Conservation (phyloP, 2,888 invertebrate genomes). For the Conus canariensis region DNA sequence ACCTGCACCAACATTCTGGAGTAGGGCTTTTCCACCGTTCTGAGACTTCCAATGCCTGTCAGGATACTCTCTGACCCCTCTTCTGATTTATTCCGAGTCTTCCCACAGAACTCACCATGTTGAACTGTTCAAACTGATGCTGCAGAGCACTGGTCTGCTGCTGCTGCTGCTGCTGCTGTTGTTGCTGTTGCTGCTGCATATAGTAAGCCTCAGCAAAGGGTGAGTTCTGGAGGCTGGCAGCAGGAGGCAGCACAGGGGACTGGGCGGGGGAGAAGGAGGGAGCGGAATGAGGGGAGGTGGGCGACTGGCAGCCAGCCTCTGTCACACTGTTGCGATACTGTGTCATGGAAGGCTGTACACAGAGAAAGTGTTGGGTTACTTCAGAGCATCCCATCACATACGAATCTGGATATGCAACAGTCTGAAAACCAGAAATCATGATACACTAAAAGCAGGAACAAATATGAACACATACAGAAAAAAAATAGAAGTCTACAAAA, state of each 20-base stretch:
- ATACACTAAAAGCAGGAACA: too few relatives aligned
- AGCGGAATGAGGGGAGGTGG: slow-evolving; percentile 81
- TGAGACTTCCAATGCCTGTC: too few relatives aligned
- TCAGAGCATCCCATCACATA: too few relatives aligned
- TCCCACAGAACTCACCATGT: slow-evolving; percentile 85
- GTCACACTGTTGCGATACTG: slow-evolving; percentile 74
- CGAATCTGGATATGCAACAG: too few relatives aligned
- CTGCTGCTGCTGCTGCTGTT: slow-evolving; percentile 80
- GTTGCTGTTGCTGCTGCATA: slow-evolving; percentile 79
- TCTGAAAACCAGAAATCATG: too few relatives aligned
- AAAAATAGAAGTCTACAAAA: too few relatives aligned
- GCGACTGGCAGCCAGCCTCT: slow-evolving; percentile 83
- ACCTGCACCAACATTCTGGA: too few relatives aligned
- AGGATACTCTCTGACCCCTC: too few relatives aligned
- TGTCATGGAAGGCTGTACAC: slow-evolving; percentile 71
- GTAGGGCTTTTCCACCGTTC: too few relatives aligned
- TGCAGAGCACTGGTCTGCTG: slow-evolving; percentile 84
- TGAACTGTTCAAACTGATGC: slow-evolving; percentile 96
- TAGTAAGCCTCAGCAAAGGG: slow-evolving; percentile 79
- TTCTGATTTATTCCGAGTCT: too few relatives aligned
- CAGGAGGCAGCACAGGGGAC: slow-evolving; percentile 79
- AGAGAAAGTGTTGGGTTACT: neutral
- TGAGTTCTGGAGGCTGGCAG: slow-evolving; percentile 68
- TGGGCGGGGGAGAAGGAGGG: slow-evolving; percentile 79
- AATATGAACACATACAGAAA: too few relatives aligned